Evolutionary conservation across 2,888 invertebrate species (phyloP), one percentile per base, ranked within the genome.

Genomic region (Camponotus fellah): DNA sequence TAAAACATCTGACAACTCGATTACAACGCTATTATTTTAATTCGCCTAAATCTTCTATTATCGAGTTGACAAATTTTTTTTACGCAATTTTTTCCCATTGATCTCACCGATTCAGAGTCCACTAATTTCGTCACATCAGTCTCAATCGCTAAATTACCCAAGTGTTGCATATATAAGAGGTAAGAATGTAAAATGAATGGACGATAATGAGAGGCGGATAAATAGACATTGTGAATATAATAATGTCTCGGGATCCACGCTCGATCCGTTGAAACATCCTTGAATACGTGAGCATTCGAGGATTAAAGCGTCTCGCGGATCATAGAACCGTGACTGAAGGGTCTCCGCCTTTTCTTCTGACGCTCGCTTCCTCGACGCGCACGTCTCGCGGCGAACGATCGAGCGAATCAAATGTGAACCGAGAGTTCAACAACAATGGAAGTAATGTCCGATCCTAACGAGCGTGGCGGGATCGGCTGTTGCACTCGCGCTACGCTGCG

Each of bases 321-420:
- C 79, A 37, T 37, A 58, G 62, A 74, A 83, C 76, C 86, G 82
- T 86, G 86, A 86, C 86, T 34, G 69, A 85, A 49, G 43, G 82
- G 68, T 85, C 68, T 85, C 72, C 37, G 72, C 69, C 77, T 56
- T 82, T 76, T 81, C 85, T 84, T 82, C 77, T 65, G 71, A 46
- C 81, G 5, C 64, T 60, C 53, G 43, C 43, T 84, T 79, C 76
- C 66, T 69, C 68, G 32, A 72, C 46, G 37, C 74, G 58, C 53
- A 75, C 71, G 72, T 72, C 60, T 43, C 74, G 77, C 75, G 76
- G 43, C 69, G 40, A 83, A 71, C 72, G 85, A 85, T 83, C 84
- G 75, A 84, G 77, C 85, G 80, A 84, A 80, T 80, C 79, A 68
- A 85, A 84, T 75, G 68, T 65, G 75, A 75, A 80, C 65, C 66